Evolutionary conservation across 30 jellyfish, hydroid and myxozoan genomes (phyloP).

Genomic region (Sanderia malayensis): DNA sequence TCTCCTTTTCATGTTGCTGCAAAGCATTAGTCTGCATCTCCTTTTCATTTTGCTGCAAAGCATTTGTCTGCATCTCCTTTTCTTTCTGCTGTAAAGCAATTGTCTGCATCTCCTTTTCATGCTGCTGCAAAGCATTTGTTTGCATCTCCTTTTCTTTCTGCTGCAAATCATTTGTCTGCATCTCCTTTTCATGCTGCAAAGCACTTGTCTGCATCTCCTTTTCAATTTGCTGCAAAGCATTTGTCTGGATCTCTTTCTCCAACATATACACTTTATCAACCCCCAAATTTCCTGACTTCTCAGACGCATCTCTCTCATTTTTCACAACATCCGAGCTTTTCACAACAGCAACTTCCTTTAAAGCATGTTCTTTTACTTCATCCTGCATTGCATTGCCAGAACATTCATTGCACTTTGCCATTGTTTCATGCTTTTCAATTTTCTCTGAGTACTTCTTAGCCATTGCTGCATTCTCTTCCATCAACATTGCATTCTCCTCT

Average conservation of each 20-base stretch:
- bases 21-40: neutral
- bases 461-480: constrained; percentile 38
- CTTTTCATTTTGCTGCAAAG: neutral
- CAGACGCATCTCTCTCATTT: neutral
- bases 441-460: constrained; percentile 8
- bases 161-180: neutral
- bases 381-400: too few species aligned
- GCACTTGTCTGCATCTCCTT: neutral
- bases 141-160: neutral
- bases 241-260: neutral
- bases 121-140: neutral
- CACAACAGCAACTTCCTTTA: neutral
- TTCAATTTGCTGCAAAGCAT: neutral
- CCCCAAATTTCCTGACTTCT: neutral
- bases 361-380: neutral
- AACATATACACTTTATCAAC: neutral
- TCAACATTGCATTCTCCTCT: constrained; percentile 47
- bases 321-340: neutral
- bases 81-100: neutral
- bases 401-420: too few species aligned
- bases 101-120: neutral
- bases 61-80: neutral
- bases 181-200: neutral
- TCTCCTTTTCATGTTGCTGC: neutral
- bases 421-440: neutral